Evolutionary conservation across 2,797 vertebrate species (phyloP).

Genomic region (Syngnathus acus): DNA sequence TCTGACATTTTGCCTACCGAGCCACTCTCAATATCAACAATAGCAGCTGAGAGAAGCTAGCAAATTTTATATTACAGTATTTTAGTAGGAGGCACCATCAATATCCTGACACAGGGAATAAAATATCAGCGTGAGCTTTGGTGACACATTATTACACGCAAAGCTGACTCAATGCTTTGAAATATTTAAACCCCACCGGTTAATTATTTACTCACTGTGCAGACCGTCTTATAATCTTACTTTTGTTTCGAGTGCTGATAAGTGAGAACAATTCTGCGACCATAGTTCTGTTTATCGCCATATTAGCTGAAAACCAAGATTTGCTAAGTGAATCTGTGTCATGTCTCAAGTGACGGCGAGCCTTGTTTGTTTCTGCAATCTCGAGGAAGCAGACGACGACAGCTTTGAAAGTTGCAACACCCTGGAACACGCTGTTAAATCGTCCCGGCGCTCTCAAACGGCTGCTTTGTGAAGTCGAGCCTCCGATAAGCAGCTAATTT

Average conservation of each 20-base stretch:
- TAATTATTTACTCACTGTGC: conserved; percentile 59
- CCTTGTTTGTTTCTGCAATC: conserved; percentile 46
- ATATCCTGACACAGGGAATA: conserved; percentile 61
- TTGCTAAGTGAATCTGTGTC: conserved; percentile 35
- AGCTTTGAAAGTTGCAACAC: conserved; percentile 25
- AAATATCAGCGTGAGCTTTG: conserved; percentile 22
- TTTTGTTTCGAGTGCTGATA: not conserved
- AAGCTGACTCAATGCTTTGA: conserved; percentile 47
- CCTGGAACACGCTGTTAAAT: conserved; percentile 23
- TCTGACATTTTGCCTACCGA: not conserved
- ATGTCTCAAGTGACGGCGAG: conserved; percentile 26
- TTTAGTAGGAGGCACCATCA: conserved; percentile 3
- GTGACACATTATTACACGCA: conserved; percentile 22
- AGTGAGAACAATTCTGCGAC: not conserved
- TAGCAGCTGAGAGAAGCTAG: conserved; percentile 9
- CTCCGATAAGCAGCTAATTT: conserved; percentile 31
- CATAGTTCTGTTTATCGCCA: not conserved
- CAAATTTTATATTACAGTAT: conserved; percentile 21
- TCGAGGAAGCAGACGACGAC: conserved; percentile 44
- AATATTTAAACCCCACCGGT: conserved; percentile 60
- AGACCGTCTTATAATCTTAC: conserved; percentile 10
- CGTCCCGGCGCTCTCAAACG: conserved; percentile 6
- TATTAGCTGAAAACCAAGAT: conserved; percentile 35
- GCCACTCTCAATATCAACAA: not conserved
- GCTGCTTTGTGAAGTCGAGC: conserved; percentile 20